phyloP scores from a whole-genome alignment of 2,797 vertebrate genomes.

The Darevskia mixta region DNA sequence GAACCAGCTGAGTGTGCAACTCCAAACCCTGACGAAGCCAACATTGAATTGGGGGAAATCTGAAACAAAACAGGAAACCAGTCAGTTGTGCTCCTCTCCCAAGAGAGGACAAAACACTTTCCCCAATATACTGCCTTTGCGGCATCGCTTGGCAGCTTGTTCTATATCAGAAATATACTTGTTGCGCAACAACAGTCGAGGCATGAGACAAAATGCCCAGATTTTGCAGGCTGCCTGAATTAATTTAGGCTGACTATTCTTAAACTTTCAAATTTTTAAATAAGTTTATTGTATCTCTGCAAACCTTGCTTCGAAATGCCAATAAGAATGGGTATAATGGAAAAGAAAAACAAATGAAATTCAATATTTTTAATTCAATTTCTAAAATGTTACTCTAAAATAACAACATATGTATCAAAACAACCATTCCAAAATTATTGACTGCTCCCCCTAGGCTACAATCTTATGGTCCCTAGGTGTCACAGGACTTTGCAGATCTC shows the following conservation, averaged over 20 bases:
- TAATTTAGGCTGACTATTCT: background rate
- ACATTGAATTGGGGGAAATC: conserved; percentile 84
- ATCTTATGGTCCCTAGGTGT: too few relatives aligned
- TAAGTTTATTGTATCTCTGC: background rate
- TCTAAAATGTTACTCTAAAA: background rate
- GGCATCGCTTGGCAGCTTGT: background rate
- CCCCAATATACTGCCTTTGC: conserved; percentile 5
- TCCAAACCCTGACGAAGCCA: conserved; percentile 87
- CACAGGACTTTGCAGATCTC: background rate
- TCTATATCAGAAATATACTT: conserved; percentile 1
- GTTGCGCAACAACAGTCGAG: background rate
- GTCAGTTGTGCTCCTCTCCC: conserved; percentile 8
- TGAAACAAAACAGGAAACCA: conserved; percentile 74
- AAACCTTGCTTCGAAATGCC: background rate
- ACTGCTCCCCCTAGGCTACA: background rate
- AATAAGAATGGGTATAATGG: background rate
- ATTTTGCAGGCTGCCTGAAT: background rate
- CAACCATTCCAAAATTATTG: background rate
- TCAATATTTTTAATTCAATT: background rate
- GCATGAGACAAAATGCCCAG: too few relatives aligned
- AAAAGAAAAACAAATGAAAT: background rate
- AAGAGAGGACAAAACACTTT: conserved; percentile 19
- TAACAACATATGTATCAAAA: background rate
- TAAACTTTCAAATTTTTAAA: background rate
- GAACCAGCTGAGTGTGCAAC: conserved; percentile 78